These are phyloP conservation scores for Salarias fasciatus DNA, from an alignment of 2,797 vertebrate species.

Conservation along the genomic window DNA sequence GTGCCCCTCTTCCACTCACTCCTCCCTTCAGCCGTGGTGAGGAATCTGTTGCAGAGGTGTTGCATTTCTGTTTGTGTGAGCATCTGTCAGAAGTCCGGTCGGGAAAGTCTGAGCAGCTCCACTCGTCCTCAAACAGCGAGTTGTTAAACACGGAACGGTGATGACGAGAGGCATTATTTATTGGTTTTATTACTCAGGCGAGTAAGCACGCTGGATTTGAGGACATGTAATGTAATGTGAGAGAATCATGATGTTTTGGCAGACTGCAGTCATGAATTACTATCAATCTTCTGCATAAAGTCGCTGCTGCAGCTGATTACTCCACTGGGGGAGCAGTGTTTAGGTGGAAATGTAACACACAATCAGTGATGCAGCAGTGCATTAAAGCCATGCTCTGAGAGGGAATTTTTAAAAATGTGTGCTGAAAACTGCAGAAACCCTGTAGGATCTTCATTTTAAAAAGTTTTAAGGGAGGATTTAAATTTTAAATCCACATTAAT, in stretches of 20 bases:
- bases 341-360: too few species aligned
- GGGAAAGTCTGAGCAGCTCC: conserved; percentile 59
- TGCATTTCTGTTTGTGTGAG: conserved; percentile 79
- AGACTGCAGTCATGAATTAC: too few species aligned
- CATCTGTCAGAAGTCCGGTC: conserved; percentile 67
- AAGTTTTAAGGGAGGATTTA: too few species aligned
- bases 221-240: conserved; percentile 5
- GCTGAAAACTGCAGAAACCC: too few species aligned
- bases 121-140: conserved; percentile 49
- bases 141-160: conserved; percentile 23
- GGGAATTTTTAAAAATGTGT: too few species aligned
- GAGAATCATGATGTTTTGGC: conserved; percentile 9
- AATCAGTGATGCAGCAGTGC: too few species aligned
- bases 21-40: conserved; percentile 69
- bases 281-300: too few species aligned
- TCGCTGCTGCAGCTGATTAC: too few species aligned
- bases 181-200: conserved; percentile 5
- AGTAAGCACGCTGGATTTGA: conserved; percentile 11
- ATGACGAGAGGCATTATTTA: conserved; percentile 30
- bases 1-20: conserved; percentile 28
- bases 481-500: too few species aligned
- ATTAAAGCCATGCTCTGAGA: too few species aligned
- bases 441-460: too few species aligned
- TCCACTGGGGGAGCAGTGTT: too few species aligned
- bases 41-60: conserved; percentile 82